Conservation (phyloP, 2,888 invertebrate genomes). For the Cerastis leucographa region DNA sequence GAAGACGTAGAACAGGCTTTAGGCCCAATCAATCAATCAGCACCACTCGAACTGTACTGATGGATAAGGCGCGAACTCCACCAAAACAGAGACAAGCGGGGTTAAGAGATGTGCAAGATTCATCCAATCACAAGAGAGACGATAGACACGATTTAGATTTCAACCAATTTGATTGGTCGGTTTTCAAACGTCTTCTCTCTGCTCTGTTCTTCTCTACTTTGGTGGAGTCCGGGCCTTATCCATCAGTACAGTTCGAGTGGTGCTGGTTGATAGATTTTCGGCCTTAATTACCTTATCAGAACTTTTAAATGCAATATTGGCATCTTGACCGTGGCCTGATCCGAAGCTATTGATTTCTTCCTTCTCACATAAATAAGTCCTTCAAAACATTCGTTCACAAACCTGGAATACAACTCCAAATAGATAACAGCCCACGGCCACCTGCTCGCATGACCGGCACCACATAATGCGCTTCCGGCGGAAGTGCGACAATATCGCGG, state of each 20-base stretch:
- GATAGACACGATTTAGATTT: too few species aligned
- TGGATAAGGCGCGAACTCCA: too few species aligned
- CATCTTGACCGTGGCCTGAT: too few species aligned
- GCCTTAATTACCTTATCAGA: neutral
- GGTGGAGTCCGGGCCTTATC: too few species aligned
- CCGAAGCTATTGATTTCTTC: neutral
- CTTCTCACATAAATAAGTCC: constrained; percentile 17
- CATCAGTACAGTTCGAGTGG: neutral
- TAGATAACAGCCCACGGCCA: constrained; percentile 76
- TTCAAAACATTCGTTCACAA: constrained; percentile 37
- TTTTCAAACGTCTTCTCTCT: too few species aligned
- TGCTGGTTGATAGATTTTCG: neutral
- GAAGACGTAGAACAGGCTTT: neutral
- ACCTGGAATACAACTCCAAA: constrained; percentile 53
- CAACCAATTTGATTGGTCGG: too few species aligned
- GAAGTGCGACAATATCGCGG: constrained; percentile 73
- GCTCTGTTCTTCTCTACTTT: too few species aligned
- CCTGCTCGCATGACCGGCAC: constrained; percentile 84
- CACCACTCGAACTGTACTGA: too few species aligned
- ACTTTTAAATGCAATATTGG: neutral
- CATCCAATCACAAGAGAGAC: too few species aligned
- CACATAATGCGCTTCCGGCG: constrained; percentile 87
- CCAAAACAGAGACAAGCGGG: too few species aligned
- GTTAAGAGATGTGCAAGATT: too few species aligned
- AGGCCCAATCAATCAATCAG: too few species aligned